These are phyloP conservation scores for Tyto alba DNA, from an alignment of 2,113 vertebrate genomes.

Conservation along the genomic window DNA sequence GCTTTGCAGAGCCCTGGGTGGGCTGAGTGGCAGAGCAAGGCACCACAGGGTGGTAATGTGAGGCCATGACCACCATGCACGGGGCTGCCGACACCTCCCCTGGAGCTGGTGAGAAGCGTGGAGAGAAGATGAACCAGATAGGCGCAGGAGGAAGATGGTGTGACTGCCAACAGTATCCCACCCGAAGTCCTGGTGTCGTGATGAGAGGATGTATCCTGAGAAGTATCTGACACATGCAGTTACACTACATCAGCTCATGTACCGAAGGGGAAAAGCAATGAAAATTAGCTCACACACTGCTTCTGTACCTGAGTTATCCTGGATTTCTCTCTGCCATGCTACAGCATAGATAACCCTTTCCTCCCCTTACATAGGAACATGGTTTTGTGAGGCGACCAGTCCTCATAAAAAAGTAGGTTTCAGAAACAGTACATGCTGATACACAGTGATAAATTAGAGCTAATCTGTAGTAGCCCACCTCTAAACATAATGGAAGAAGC, in stretches of 20 bases:
- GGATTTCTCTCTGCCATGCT: background rate
- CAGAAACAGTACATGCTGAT: background rate
- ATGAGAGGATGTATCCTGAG: background rate
- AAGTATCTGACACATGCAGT: background rate
- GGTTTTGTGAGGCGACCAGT: background rate
- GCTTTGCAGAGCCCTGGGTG: background rate
- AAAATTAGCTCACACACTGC: background rate
- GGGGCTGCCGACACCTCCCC: background rate
- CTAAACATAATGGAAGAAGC: background rate
- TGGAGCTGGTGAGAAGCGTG: background rate
- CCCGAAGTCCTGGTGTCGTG: background rate
- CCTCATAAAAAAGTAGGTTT: background rate
- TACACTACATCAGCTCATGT: background rate
- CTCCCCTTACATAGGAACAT: background rate
- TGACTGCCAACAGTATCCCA: background rate
- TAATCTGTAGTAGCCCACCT: background rate
- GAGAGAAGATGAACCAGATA: background rate
- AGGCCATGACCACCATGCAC: rapidly evolving
- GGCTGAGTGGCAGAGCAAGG: background rate
- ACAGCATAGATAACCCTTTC: too few species aligned
- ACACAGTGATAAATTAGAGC: background rate
- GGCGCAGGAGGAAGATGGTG: background rate
- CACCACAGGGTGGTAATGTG: background rate
- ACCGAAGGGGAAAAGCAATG: background rate
- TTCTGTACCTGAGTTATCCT: background rate